Base-by-base conservation (phyloP, 1,140 invertebrate species). In the Drosophila malerkotliana region DNA sequence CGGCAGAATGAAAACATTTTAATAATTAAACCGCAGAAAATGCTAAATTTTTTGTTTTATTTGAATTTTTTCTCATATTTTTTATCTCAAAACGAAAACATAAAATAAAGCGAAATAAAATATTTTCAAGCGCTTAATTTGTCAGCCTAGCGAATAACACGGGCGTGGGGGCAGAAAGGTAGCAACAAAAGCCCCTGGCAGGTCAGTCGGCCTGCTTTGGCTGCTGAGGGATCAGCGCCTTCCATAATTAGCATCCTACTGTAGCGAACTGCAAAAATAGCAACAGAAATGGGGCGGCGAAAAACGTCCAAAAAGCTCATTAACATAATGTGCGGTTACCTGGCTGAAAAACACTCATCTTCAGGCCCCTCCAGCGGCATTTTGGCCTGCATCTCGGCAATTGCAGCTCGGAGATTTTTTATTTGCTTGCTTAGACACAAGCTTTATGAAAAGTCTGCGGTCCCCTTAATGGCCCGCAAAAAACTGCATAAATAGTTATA, bases 311-410 rank as follows among this genome's bases (percentile, higher is more conserved):
- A 84, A 85, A 77, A 61, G 82, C 82, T 85, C 82, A 85, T 85
- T 87, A 85, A 78, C 82, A 85, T 85, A 85, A 85, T 85, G 82
- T 87, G 82, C 82, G 82, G 82, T 77, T 63, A 55, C 63, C 58
- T 73, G 62, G 55, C 60, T 45, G 37, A 14, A 69, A 69, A 69
- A 53, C 34, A 63, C 15, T 32, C 34, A 49, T 18, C 53, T 54
- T 3, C 51, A 14, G 37, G 18, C n/a, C n/a, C 44, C 32, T 24
- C 24, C 15, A 14, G 14, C 41, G 15, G n/a, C 34, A 12, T 26
- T 39, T 48, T 52, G 5, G 18, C 15, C 47, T 56, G 53, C 39
- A 47, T 58, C 39, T 56, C 32, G 21, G 52, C 55, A 66, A 63
- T 57, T 72, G 60, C 61, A 60, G 14, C 58, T 44, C 26, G 34